Evolutionary conservation across 2,113 vertebrate species (phyloP).

Genomic region (Aythya baeri): DNA sequence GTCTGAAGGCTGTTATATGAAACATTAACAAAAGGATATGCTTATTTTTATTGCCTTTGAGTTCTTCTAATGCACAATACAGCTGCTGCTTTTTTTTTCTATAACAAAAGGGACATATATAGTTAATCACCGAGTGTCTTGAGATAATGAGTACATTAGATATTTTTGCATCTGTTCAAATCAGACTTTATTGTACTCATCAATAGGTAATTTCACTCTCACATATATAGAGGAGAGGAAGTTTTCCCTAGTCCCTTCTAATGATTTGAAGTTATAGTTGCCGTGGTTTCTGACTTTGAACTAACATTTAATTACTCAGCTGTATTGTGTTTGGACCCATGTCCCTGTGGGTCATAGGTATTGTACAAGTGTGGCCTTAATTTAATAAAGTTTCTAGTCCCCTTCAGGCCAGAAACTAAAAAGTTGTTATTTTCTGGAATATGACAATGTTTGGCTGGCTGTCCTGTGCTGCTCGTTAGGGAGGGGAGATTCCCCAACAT

Average conservation of each 20-base stretch:
- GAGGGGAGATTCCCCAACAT: conserved; percentile 22
- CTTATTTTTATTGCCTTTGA: conserved; percentile 45
- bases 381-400: background rate
- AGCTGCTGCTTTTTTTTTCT: conserved; percentile 53
- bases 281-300: background rate
- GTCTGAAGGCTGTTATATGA: conserved; percentile 46
- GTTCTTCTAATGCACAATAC: conserved; percentile 29
- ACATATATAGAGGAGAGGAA: background rate
- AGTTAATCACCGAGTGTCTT: conserved; percentile 49
- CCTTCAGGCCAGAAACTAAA: background rate
- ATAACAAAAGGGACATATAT: conserved; percentile 32
- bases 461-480: background rate
- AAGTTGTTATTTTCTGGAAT: background rate
- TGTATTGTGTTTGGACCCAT: background rate
- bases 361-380: background rate
- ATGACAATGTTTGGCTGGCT: background rate
- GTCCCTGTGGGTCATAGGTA: background rate
- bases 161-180: conserved; percentile 65
- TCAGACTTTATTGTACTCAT: conserved; percentile 49
- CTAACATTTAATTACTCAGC: background rate
- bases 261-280: background rate
- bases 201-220: conserved; percentile 51
- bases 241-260: background rate
- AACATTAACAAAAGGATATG: conserved; percentile 43
- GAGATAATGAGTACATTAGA: conserved; percentile 22